Base-by-base conservation (phyloP, 2,888 invertebrate species). In the Pyrocoelia pectoralis region DNA sequence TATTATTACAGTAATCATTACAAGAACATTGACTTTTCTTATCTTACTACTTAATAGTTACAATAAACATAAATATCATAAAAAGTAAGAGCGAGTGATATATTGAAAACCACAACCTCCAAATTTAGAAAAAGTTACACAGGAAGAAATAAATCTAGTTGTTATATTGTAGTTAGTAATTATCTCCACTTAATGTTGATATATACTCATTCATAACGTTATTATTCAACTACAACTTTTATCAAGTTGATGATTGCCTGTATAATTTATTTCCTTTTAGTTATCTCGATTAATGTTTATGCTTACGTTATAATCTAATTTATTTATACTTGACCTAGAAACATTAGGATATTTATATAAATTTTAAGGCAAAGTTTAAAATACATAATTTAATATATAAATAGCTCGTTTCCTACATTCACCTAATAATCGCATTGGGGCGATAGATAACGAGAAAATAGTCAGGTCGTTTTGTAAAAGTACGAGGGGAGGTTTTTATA, bases 121-220 rank as follows among this genome's bases (percentile, higher is more conserved):
- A 40, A 6, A n/a, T 4, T 40, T n/a, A n/a, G 40, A 43, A 43
- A 43, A 43, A 43, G 15, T 43, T 8, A 15, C 8, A 43, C 41
- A 43, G 41, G 41, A 43, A 43, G 41, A 43, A 43, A 43, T 43
- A 43, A 12, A 43, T 43, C 41, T 13, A 43, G 13, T 43, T 10
- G 33, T 33, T n/a, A n/a, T n/a, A n/a, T 33, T n/a, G n/a, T 33
- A 33, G 33, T 24, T 24, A 24, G 6, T 24, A 33, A 33, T 33
- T n/a, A 33, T 33, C 33, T 4, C 33, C 33, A 33, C 33, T 33
- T 33, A 33, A 33, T 33, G n/a, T n/a, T 33, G 33, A 33, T 33
- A 33, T 33, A n/a, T n/a, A n/a, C 33, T n/a, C 33, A 33, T 33
- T 33, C 33, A 33, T 33, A n/a, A 33, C 2, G n/a, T 3, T n/a